Base-by-base conservation (phyloP, 2,888 invertebrate genomes). In the Mesorhabditis sp. region DNA sequence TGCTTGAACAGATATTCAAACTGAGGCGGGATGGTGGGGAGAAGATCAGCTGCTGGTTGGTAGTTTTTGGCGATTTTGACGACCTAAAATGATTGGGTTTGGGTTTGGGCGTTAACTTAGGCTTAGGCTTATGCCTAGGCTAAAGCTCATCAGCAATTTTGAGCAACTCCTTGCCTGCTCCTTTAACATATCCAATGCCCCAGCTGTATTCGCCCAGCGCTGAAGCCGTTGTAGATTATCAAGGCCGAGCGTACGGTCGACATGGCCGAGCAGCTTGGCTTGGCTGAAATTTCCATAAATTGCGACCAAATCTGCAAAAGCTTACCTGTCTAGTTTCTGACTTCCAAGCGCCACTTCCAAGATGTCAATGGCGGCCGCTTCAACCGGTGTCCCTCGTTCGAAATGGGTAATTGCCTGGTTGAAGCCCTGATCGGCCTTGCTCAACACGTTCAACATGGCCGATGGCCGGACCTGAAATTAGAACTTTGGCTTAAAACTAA, bases 161-260 rank as follows among this genome's bases (percentile, higher is more conserved):
- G 2, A 5, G 5, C 42, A n/a, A 43, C 42, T 42, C 43, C 68
- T 63, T 64, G 82, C 84, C 79, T 84, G 82, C 72, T 84, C 84
- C 69, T 84, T 85, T 69, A 84, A 77, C 64, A 83, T 74, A 67
- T 84, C 84, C 70, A 84, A 72, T n/a, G 84, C 84, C 68, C 84
- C 84, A 43, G 83, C 84, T 58, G 84, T 84, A 73, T 84, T 84
- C 43, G 84, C 84, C 84, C 84, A 85, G 66, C 83, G 70, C 67
- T 84, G 84, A n/a, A 84, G 70, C 64, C 84, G 73, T 50, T 84
- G 84, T 10, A 84, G 74, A 69, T 84, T 84, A 68, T 84, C 84
- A 66, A 84, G 74, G 64, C 84, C 84, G 67, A 84, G 79, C 10
- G 84, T 83, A 67, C 84, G 74, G 72, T 84, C 84, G 6, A 84